Base-by-base conservation (phyloP, 2,113 vertebrate genomes). In the Mystacornis crossleyi region DNA sequence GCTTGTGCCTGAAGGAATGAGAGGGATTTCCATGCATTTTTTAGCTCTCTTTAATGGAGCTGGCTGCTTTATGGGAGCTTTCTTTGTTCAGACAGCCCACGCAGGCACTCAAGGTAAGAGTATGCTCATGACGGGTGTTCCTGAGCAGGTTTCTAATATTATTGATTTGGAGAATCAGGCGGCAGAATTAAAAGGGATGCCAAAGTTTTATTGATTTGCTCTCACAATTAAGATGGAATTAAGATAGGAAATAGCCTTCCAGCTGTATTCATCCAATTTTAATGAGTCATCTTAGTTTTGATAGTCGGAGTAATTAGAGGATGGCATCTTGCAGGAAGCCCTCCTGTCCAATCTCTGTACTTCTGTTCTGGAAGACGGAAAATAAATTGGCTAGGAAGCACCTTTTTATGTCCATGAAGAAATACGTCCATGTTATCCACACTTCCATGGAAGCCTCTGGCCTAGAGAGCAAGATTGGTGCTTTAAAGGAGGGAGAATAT, bases 41-140 rank as follows among this genome's bases (percentile, higher is more conserved):
- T 98, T 99, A 95, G 98, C 98, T 9, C 97, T 99, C n/a, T 99
- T 98, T 96, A 99, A 98, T 34, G 99, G 99, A 97, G 98, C 98
- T 55, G 99, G 98, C 67, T 99, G 99, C 87, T 99, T 99, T 86
- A 55, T 98, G 12, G 99, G 98, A 64, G 99, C 99, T 14, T 91
- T 99, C 61, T 96, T 99, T 90, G 97, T 99, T 92, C 98, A 99
- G 90, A 85, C 98, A 81, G 90, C 97, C 47, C 98, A 99, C 66
- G 34, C 98, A 87, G 65, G 98, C 90, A 98, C 99, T 90, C 98
- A 98, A 98, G 99, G 99, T 99, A 98, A 98, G 97, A 80, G 54
- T 19, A 31, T 75, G 60, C 60, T 89, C 60, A 50, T 36, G 40
- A 19, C 18, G 0, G 1, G 51, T 66, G 34, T 10, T 89, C 61